Base-by-base conservation (phyloP, 2,888 invertebrate species). In the Dynastes tityus region DNA sequence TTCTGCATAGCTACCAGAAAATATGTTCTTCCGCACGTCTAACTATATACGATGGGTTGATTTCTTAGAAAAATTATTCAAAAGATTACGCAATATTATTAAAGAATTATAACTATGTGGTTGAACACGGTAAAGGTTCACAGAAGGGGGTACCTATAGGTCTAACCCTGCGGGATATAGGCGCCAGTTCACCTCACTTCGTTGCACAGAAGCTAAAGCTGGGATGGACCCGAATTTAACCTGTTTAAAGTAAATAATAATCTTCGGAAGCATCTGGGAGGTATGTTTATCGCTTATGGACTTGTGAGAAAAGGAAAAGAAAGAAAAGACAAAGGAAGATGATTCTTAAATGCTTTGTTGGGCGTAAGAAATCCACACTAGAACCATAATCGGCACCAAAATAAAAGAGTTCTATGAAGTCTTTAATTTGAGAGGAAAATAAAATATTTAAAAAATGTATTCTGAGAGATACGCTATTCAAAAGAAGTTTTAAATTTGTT, bases 111-210 rank as follows among this genome's bases (percentile, higher is more conserved):
- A 73, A 61, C 75, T 75, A 68, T 78, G 74, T 70, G 68, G 70
- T 76, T 58, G 71, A 45, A 64, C 68, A 70, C 76, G n/a, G 16
- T 61, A 49, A 81, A 80, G 80, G 82, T 79, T 81, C 81, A 80
- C 80, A 79, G 76, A 70, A 81, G 80, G 80, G 82, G 81, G 79
- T 70, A 51, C 76, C 77, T 82, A 78, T 78, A 79, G 83, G 83
- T 83, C 83, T 83, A 78, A 81, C 82, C 73, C 83, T 68, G 79
- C 81, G 80, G 83, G 83, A 80, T 80, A 76, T 80, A 81, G 83
- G 83, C 83, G 83, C 83, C 83, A 82, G 78, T 63, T 80, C 77
- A 81, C 74, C 79, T 81, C 81, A 79, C 81, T 80, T 79, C 80
- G 80, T 70, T 81, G 80, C 81, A 83, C 82, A 82, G 82, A 83